Base-by-base conservation (phyloP, 30 jellyfish, hydroid and myxozoan species). In the Turritopsis rubra region DNA sequence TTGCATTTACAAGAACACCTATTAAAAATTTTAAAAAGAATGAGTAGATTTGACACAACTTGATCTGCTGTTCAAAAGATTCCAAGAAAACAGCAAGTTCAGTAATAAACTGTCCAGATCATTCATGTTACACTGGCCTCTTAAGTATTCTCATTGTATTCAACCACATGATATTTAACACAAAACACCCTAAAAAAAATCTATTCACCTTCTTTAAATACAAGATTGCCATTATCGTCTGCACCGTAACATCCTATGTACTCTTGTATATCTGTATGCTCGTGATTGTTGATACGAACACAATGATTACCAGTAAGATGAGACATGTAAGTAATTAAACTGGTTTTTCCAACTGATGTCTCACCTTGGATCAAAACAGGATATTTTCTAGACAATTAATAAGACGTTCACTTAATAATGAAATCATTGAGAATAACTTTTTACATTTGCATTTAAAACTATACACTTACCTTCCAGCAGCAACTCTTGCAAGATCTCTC, bases 231-330 rank as follows among this genome's bases (percentile, higher is more conserved):
- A 29, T 81, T 84, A 21, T 73, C 88, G 83, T 95, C 98, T 1
- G 98, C 96, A 31, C 97, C 88, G 75, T 95, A 95, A 77, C 97
- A 95, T 0, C 99, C 99, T 54, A 90, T 91, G 88, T 95, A 95
- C 74, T 95, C 99, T 80, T 95, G 99, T 9, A 95, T 95, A 86
- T 95, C 99, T 1, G 99, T 91, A 80, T 95, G 99, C 54, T 95
- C 99, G 75, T 95, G 99, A 65, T 95, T 95, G 87, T 95, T 95
- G 75, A 95, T 95, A 52, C 99, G 72, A 16, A 95, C 95, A 54
- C 98, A 95, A 28, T 91, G 97, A 78, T 95, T 95, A 66, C 98
- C 97, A 28, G 98, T 91, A 71, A 85, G 81, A 75, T 82, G 80
- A 21, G 98, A 94, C n/a, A 95, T 87, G 71, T 91, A 95, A 21